Conservation (phyloP, 2,888 invertebrate species). For the Trissolcus brochymenae region DNA sequence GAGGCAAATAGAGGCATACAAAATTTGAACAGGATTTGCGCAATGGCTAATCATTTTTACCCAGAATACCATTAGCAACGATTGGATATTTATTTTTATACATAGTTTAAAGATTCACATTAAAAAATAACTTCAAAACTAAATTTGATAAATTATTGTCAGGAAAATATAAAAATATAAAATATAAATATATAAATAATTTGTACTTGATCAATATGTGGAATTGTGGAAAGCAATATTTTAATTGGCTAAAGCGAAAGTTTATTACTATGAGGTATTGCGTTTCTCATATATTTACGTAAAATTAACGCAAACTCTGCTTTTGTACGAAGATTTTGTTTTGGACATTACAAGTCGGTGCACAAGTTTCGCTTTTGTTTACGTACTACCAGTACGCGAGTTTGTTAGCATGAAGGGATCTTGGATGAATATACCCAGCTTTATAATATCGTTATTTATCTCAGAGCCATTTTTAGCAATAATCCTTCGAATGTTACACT, state of each 20-base stretch:
- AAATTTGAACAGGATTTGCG: background rate
- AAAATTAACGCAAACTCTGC: constrained; percentile 38
- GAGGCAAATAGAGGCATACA: background rate
- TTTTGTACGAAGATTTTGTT: constrained; percentile 32
- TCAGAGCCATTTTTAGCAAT: constrained; percentile 19
- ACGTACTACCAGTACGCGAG: constrained; percentile 27
- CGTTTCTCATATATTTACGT: constrained; percentile 40
- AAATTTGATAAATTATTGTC: too few relatives aligned
- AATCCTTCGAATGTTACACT: background rate
- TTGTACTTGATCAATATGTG: background rate
- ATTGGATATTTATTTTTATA: too few relatives aligned
- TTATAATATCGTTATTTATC: constrained; percentile 36
- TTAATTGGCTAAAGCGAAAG: constrained; percentile 12
- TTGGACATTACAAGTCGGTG: constrained; percentile 41
- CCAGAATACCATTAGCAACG: too few relatives aligned
- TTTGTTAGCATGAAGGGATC: constrained; percentile 31
- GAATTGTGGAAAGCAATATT: constrained; percentile 8
- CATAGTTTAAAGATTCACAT: too few relatives aligned
- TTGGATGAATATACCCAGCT: constrained; percentile 22
- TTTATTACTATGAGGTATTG: constrained; percentile 17
- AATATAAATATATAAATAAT: too few relatives aligned
- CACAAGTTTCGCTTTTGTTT: constrained; percentile 42
- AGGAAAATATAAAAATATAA: too few relatives aligned
- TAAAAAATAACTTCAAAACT: too few relatives aligned
- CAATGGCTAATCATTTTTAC: background rate